Conservation (phyloP, 2,797 vertebrate species). For the Channallabes apus region DNA sequence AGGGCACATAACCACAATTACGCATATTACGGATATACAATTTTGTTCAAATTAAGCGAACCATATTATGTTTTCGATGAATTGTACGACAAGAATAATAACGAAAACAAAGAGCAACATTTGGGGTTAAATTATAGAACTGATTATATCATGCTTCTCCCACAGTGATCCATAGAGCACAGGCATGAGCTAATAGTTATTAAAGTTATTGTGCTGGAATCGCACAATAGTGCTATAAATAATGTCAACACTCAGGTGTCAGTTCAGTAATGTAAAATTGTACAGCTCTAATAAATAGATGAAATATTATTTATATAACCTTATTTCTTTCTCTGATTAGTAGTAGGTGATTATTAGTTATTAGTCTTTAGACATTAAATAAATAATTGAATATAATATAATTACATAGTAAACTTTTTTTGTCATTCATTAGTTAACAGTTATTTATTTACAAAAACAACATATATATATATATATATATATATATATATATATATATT, state of each 20-base stretch:
- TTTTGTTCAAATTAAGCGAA: slow-evolving; percentile 1
- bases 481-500: neutral
- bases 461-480: too few species aligned
- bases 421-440: neutral
- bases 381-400: neutral
- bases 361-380: neutral
- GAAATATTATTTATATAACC: neutral
- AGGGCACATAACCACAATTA: slow-evolving; percentile 4
- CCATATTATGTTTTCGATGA: neutral
- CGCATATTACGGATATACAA: neutral
- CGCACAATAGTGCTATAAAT: neutral
- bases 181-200: neutral
- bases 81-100: neutral
- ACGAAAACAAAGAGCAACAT: neutral
- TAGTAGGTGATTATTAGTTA: neutral
- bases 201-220: neutral
- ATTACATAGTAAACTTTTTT: too few species aligned
- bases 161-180: neutral
- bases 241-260: neutral
- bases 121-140: neutral
- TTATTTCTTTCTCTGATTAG: neutral
- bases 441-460: neutral
- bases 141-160: neutral
- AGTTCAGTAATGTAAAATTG: neutral
- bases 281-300: neutral